Evolutionary conservation across 2,888 invertebrate genomes (phyloP), one percentile per base, ranked within the genome.

Genomic region (Chorisops tibialis): DNA sequence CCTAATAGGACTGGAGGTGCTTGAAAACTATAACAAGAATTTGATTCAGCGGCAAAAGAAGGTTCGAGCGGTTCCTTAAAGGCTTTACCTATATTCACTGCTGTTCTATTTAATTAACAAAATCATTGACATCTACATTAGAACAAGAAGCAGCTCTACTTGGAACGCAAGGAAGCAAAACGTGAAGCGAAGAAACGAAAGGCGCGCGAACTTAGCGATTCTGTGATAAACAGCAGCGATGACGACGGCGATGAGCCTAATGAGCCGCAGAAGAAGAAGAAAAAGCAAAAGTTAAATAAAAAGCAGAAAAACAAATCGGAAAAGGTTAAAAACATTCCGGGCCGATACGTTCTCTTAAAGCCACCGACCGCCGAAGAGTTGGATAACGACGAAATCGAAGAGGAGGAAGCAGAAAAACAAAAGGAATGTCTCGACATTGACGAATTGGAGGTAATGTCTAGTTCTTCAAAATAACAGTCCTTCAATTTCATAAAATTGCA

Each of bases 1-100:
- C 11, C 82, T 92, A 64, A 82, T 89, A 37, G 91, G 89, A 1
- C 81, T 92, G 45, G 91, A 92, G 77, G 91, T 91, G 71, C 83
- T 92, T 63, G 83, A 83, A 3, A 83, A 86, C 67, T 91, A 91
- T 72, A 82, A 82, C 65, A 73, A 70, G 1, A 56, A 63, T 5
- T 54, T 87, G 47, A 81, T 84, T 7, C 73, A 70, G 14, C 68
- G 68, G 1, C 69, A 70, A 6, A 56, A 56, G 30, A 56, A 56
- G 30, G 56, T 56, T n/a, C 14, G 19, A 4, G 4, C 1, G 16
- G 9, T 7, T 43, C n/a, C 6, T 43, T 43, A n/a, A 6, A 6
- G 41, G 14, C 11, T n/a, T 41, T 37, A 11, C 6, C 7, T 12
- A 37, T 37, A 37, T 7, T 37, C 12, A 37, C 12, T 1, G 37